Evolutionary conservation across 2,797 vertebrate species (phyloP).

Genomic region (Periparus ater): DNA sequence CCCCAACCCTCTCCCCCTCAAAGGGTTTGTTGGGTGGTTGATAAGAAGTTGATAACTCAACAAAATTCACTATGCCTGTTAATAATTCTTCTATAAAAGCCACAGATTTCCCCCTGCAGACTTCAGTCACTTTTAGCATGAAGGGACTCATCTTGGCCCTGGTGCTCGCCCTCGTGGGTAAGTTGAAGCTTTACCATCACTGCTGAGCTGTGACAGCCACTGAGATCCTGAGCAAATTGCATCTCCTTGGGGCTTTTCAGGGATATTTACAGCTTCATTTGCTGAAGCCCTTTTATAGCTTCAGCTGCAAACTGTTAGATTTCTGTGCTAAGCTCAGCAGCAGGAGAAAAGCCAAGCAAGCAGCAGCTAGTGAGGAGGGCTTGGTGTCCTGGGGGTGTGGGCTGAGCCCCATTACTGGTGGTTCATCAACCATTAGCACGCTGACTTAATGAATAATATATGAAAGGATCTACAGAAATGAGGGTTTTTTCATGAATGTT

Average conservation of each 20-base stretch:
- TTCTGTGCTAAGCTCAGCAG: not conserved
- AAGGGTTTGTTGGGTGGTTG: not conserved
- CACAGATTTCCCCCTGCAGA: not conserved
- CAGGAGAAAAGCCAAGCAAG: not conserved
- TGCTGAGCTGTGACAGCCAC: not conserved
- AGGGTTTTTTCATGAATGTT: not conserved
- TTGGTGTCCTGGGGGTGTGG: not conserved
- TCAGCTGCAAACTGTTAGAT: not conserved
- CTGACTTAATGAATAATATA: not conserved
- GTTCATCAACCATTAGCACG: not conserved
- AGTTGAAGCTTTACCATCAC: not conserved
- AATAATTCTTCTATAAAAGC: slow-evolving; percentile 68
- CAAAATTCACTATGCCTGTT: slow-evolving; percentile 17
- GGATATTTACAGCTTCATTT: not conserved
- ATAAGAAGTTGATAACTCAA: slow-evolving; percentile 64
- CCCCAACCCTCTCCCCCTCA: not conserved
- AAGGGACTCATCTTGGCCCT: slow-evolving; percentile 62
- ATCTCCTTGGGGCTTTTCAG: not conserved
- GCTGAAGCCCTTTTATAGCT: not conserved
- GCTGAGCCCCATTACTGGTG: not conserved
- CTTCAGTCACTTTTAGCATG: slow-evolving; percentile 63
- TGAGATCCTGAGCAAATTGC: not conserved
- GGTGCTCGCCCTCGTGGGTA: slow-evolving; percentile 36
- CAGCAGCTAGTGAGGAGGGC: not conserved
- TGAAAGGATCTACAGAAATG: not conserved